Evolutionary conservation across 2,888 invertebrate genomes (phyloP), one percentile per base, ranked within the genome.

Genomic region (Chelonus formosanus): DNA sequence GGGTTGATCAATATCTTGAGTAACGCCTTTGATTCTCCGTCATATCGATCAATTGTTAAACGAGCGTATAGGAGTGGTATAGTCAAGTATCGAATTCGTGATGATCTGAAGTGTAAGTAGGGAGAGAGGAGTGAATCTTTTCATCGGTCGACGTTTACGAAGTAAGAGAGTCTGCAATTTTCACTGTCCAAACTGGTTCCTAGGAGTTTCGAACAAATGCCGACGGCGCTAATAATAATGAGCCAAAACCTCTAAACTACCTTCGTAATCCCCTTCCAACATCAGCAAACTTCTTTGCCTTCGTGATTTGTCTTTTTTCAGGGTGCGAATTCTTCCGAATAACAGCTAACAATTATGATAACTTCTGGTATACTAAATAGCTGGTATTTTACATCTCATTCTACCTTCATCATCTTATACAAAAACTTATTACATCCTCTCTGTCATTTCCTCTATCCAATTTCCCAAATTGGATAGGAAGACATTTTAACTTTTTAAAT

Each of bases 121-220:
- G 56, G 20, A 56, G 56, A 43, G 44, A 56, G 31, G 4, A 48
- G 56, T 31, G 56, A 56, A 56, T 56, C 31, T 43, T 56, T 56
- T 56, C 56, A 56, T 56, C 36, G 40, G 56, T 43, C 56, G 56
- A 43, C 56, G 56, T 36, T 56, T 56, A 43, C 56, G 6, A 45
- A 48, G 20, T 20, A 20, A 20, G 20, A 59, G 63, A 65, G 70
- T 52, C 71, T 71, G 70, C 69, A 70, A 71, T 70, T 71, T 70
- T 71, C 68, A 67, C 60, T 67, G 60, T 71, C 64, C 44, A 70
- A 70, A 71, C 71, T 67, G 70, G 71, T 70, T 71, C 64, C 67
- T 70, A 71, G 67, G 67, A 69, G 65, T 45, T 53, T 36, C 61
- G 68, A 61, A 66, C 67, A 70, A 71, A 68, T 40, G 63, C 61